phyloP scores from a whole-genome alignment of 2,888 invertebrate genomes.

The Stomorhina lunata region DNA sequence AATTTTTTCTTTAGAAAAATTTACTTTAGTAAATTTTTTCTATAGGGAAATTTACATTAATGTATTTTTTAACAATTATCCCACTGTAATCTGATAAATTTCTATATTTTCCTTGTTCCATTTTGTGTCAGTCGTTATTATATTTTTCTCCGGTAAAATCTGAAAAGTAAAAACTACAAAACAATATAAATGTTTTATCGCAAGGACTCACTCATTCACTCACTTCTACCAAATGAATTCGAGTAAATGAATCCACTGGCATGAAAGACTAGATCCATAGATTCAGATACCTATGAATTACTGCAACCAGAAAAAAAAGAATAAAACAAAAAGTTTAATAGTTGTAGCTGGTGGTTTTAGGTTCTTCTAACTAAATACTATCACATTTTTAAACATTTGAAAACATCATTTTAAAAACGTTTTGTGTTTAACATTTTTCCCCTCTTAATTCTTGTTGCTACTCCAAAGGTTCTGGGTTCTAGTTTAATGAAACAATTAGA shows the following conservation, averaged over 20 bases:
- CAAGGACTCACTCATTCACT: neutral
- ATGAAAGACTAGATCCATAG: conserved; percentile 21
- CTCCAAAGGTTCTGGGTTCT: conserved; percentile 14
- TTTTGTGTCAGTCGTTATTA: conserved; percentile 12
- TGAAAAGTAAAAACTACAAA: conserved; percentile 23
- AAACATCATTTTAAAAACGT: neutral
- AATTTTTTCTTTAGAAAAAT: too few species aligned
- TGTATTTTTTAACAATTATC: too few species aligned
- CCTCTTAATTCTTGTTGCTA: neutral
- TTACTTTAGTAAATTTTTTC: too few species aligned
- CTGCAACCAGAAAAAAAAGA: neutral
- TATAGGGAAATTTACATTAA: too few species aligned
- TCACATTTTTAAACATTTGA: too few species aligned
- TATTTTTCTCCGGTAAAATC: conserved; percentile 21
- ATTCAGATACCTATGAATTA: neutral
- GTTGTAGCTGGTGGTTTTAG: neutral
- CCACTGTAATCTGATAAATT: conserved; percentile 31
- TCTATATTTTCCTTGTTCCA: neutral
- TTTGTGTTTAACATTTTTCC: neutral
- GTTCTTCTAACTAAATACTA: neutral
- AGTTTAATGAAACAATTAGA: conserved; percentile 54
- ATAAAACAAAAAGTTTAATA: neutral
- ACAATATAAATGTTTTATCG: conserved; percentile 25
- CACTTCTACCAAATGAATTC: neutral
- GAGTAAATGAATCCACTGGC: conserved; percentile 53